Percentiles rank a stretch among this genome's conserved stretches.
These are phyloP conservation scores for Centropus unirufus DNA, from an alignment of 2,113 vertebrate genomes.

Conservation along the genomic window DNA sequence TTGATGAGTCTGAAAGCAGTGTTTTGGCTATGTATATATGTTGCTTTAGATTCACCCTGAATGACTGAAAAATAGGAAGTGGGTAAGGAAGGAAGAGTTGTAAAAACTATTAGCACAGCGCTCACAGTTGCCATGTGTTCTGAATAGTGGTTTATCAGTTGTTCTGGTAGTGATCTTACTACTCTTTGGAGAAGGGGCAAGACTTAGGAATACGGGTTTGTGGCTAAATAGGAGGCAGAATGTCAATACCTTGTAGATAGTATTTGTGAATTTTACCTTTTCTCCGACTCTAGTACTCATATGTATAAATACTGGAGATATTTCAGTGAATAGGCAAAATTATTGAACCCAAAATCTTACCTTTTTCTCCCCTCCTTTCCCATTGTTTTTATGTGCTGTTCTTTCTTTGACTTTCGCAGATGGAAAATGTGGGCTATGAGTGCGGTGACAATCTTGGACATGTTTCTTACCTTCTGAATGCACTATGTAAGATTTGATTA, in stretches of 20 bases:
- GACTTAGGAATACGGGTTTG: neutral
- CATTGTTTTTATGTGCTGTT: neutral
- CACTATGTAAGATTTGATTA: neutral
- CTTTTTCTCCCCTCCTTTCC: rapidly evolving
- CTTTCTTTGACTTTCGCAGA: neutral
- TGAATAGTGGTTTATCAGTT: neutral
- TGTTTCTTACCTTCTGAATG: neutral
- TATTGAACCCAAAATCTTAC: neutral
- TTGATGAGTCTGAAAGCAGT: neutral
- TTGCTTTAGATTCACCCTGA: neutral
- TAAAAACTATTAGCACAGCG: neutral
- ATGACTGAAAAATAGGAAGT: neutral
- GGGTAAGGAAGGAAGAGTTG: neutral
- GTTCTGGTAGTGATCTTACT: neutral
- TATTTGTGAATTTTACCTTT: neutral
- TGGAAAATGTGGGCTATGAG: neutral
- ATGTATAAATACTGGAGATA: neutral
- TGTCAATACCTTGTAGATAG: neutral
- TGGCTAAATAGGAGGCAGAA: neutral
- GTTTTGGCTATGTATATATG: neutral
- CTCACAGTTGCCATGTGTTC: neutral
- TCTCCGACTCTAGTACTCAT: neutral
- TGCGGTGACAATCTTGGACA: neutral
- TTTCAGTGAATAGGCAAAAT: neutral
- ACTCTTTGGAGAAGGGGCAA: neutral